Conservation (phyloP, 1,140 invertebrate genomes). For the Bombyx mandarina region DNA sequence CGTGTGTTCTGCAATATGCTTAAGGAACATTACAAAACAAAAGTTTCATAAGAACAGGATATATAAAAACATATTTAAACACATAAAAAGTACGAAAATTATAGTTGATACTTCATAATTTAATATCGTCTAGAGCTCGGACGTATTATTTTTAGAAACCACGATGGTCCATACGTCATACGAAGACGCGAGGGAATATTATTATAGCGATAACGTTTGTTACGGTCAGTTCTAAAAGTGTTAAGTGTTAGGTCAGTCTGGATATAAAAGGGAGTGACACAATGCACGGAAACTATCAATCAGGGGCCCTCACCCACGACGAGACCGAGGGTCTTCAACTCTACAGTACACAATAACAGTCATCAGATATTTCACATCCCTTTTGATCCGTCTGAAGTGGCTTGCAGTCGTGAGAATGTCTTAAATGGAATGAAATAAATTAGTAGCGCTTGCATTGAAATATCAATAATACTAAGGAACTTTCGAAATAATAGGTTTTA, state of each 20-base stretch:
- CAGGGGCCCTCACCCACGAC: conserved; percentile 44
- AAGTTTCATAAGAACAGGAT: too few species aligned
- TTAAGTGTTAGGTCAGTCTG: conserved; percentile 16
- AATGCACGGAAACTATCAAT: conserved; percentile 63
- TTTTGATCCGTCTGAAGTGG: background rate
- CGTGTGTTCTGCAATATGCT: too few species aligned
- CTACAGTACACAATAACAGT: conserved; percentile 14
- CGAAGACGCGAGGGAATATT: conserved; percentile 5
- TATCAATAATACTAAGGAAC: background rate
- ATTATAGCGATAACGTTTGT: conserved; percentile 10
- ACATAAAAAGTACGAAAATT: too few species aligned
- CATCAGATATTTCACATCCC: conserved; percentile 15
- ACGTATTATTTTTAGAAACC: conserved; percentile 10
- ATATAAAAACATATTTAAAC: too few species aligned
- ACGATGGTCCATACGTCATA: conserved; percentile 9
- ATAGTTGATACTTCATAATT: too few species aligned
- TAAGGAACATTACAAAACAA: too few species aligned
- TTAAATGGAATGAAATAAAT: background rate
- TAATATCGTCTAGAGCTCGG: too few species aligned
- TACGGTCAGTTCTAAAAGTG: conserved; percentile 12
- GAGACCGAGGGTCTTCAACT: too few species aligned
- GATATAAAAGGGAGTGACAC: conserved; percentile 43
- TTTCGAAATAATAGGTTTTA: too few species aligned
- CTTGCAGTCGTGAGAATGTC: too few species aligned
- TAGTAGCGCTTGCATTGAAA: background rate